Percentiles rank a stretch among this genome's conserved stretches.
Evolutionary conservation across 2,113 vertebrate species (phyloP).

Genomic region (Oreochromis tanganicae): DNA sequence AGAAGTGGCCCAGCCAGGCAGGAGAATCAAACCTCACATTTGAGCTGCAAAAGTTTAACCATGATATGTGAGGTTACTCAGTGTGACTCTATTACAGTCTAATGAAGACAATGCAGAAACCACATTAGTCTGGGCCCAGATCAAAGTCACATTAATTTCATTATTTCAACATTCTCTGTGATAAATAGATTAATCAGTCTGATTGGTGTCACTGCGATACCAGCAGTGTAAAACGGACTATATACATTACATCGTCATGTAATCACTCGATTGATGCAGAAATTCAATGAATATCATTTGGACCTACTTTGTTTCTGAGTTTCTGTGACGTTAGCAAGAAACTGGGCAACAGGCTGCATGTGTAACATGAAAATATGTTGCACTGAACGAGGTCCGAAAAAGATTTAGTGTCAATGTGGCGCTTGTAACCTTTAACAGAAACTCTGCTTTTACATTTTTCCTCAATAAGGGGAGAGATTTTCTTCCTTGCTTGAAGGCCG

Average conservation of each 20-base stretch:
- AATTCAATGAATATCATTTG: not conserved
- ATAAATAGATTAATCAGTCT: not conserved
- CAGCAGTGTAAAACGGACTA: fast-evolving
- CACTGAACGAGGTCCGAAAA: not conserved
- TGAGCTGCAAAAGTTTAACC: not conserved
- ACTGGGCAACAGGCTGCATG: not conserved
- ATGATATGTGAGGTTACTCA: fast-evolving
- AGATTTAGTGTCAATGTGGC: not conserved
- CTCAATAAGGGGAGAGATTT: not conserved
- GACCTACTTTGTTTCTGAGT: not conserved
- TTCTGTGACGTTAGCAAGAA: not conserved
- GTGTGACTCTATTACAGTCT: fast-evolving
- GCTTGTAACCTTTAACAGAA: fast-evolving
- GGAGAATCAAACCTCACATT: not conserved
- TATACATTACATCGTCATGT: not conserved
- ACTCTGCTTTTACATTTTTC: not conserved
- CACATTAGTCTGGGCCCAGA: fast-evolving
- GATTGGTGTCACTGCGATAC: not conserved
- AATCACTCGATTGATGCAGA: fast-evolving
- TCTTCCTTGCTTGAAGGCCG: fast-evolving
- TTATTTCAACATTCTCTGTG: not conserved
- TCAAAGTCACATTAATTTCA: not conserved
- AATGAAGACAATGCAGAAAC: not conserved
- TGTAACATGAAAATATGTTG: not conserved
- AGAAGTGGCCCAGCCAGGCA: fast-evolving